Evolutionary conservation across 2,797 vertebrate species (phyloP).

Genomic region (Acanthurus lineatus): DNA sequence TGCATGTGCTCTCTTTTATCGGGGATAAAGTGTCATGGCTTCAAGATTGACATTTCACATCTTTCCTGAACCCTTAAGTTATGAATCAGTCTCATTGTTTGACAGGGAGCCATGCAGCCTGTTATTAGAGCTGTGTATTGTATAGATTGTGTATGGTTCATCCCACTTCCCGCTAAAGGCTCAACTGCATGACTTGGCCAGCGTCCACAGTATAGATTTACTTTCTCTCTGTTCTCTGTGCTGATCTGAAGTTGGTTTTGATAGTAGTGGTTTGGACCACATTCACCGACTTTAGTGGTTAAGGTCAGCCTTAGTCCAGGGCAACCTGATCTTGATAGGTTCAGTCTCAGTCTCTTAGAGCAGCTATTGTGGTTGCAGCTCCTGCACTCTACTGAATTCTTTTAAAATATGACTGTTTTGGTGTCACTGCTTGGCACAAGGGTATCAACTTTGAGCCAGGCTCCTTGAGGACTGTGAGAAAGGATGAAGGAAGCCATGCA

Average conservation of each 20-base stretch:
- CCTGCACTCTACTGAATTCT: slow-evolving; percentile 37
- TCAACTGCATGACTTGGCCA: slow-evolving; percentile 76
- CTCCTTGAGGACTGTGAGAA: slow-evolving; percentile 72
- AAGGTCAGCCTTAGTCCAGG: slow-evolving; percentile 44
- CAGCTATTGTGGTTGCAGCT: slow-evolving; percentile 44
- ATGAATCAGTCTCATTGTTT: slow-evolving; percentile 79
- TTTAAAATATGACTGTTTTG: slow-evolving; percentile 42
- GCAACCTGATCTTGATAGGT: slow-evolving; percentile 58
- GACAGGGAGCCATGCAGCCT: slow-evolving; percentile 56
- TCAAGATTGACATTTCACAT: slow-evolving; percentile 69
- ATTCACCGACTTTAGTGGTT: slow-evolving; percentile 54
- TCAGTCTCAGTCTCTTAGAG: slow-evolving; percentile 36
- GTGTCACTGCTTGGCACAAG: slow-evolving; percentile 59
- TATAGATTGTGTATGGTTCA: slow-evolving; percentile 74
- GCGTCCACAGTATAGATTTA: slow-evolving; percentile 60
- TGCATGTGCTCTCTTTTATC: slow-evolving; percentile 55
- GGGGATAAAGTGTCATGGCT: slow-evolving; percentile 60
- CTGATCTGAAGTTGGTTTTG: slow-evolving; percentile 65
- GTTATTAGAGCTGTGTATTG: slow-evolving; percentile 73
- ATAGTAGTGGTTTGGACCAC: slow-evolving; percentile 66
- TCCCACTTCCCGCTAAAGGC: slow-evolving; percentile 73
- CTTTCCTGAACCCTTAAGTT: slow-evolving; percentile 68
- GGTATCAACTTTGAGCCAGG: slow-evolving; percentile 43
- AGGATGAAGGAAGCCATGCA: slow-evolving; percentile 54
- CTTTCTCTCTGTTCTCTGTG: slow-evolving; percentile 54